Evolutionary conservation across 1,140 invertebrate species (phyloP), one percentile per base, ranked within the genome.

Genomic region (Batillaria attramentaria): DNA sequence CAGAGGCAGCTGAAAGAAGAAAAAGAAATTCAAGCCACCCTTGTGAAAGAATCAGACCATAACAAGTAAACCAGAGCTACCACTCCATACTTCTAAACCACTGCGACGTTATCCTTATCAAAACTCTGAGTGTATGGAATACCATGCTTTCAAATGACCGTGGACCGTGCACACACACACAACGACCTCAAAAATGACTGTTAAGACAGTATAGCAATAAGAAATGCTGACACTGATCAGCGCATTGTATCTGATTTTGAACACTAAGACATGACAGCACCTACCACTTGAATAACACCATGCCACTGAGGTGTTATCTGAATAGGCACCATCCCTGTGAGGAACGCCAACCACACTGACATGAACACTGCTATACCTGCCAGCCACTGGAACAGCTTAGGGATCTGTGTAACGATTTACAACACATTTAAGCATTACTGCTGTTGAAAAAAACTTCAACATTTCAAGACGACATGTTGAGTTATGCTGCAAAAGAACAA

Each of bases 341-440:
- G 78, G 13, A 91, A 66, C 37, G 86, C 86, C 35, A 89, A 79
- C 94, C 96, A 97, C 1, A 95, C 89, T 13, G 94, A 93, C 20
- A 94, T 90, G 54, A 95, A 92, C 16, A 94, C 85, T 4, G 92
- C 91, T 6, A 92, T 88, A 42, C 92, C 93, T 13, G 93, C 90
- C 18, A 96, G 87, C 95, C 95, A 97, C 90, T 96, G 94, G 84
- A 94, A 90, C 85, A 97, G 90, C 90, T 96, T 96, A 4, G 95
- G 84, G 66, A 87, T 77, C 87, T 87, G 81, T 46, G 83, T 70
- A 72, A 43, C n/a, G n/a, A n/a, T n/a, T n/a, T n/a, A n/a, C n/a
- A n/a, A n/a, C 16, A 54, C 50, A 54, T 54, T 54, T 54, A 54
- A 13, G 13, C 50, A 16, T 16, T 54, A 13, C 50, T 16, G 50